Percentiles rank a stretch among this genome's conserved stretches.
Evolutionary conservation across 92 coral and sea anemone genomes (phyloP).

Genomic region (Isaurus tuberculatus): DNA sequence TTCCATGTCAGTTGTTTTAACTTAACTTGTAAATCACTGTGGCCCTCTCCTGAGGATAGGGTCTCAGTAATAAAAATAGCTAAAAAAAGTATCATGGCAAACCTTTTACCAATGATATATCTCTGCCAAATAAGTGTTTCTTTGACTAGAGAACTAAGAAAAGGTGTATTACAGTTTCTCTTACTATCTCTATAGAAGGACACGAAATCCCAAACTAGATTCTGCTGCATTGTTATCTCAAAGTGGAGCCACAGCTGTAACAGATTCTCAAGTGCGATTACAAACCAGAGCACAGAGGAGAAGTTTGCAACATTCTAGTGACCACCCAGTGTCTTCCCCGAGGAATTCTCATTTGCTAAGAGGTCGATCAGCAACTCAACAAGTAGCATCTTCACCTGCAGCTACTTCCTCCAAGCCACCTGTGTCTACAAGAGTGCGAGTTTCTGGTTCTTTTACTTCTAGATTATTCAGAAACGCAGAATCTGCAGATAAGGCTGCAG

Average conservation of each 20-base stretch:
- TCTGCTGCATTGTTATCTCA: conserved; percentile 23
- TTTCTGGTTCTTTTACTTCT: conserved; percentile 46
- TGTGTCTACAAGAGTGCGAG: conserved; percentile 49
- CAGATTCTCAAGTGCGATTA: conserved; percentile 27
- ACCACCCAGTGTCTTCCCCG: conserved; percentile 43
- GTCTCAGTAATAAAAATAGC: too few relatives aligned
- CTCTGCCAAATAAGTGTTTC: too few relatives aligned
- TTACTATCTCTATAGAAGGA: conserved; percentile 21
- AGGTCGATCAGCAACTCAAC: conserved; percentile 65
- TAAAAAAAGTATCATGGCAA: too few relatives aligned
- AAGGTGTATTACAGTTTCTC: background rate
- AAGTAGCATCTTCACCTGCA: conserved; percentile 58
- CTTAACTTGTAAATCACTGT: too few relatives aligned
- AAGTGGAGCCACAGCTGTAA: conserved; percentile 30
- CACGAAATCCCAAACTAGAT: conserved; percentile 39
- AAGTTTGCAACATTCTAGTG: conserved; percentile 41
- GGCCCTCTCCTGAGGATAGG: too few relatives aligned
- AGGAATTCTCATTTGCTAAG: conserved; percentile 54
- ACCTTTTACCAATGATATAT: too few relatives aligned
- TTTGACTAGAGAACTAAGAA: too few relatives aligned
- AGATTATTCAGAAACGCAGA: conserved; percentile 19
- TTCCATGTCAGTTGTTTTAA: too few relatives aligned
- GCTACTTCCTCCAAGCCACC: conserved; percentile 64
- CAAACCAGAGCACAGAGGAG: conserved; percentile 50
- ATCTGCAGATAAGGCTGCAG: conserved; percentile 44